phyloP scores from a whole-genome alignment of 2,888 invertebrate species.

The Gibbula magus region DNA sequence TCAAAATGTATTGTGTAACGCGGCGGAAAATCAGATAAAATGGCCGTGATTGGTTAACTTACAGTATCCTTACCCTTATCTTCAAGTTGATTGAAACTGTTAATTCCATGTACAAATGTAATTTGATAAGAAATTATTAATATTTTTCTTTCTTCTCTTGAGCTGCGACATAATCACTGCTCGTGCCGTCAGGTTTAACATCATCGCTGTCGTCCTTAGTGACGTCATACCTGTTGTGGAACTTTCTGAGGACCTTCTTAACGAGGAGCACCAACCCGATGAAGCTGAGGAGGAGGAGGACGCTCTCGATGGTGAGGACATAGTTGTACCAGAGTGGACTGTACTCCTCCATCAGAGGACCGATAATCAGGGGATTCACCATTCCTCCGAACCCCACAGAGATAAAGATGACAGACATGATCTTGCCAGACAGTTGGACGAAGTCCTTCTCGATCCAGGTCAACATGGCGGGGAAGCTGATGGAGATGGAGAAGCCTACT shows the following conservation, averaged over 20 bases:
- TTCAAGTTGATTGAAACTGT: too few relatives aligned
- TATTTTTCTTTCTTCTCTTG: too few relatives aligned
- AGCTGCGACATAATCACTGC: too few relatives aligned
- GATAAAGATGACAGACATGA: slow-evolving; percentile 4
- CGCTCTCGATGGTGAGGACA: not conserved
- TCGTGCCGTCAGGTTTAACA: too few relatives aligned
- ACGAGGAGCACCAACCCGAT: not conserved
- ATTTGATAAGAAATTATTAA: too few relatives aligned
- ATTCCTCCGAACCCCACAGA: slow-evolving; percentile 12
- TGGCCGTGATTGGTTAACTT: too few relatives aligned
- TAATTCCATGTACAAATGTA: too few relatives aligned
- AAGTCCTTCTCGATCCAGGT: slow-evolving; percentile 25
- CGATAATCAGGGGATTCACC: slow-evolving; percentile 14
- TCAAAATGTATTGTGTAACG: too few relatives aligned
- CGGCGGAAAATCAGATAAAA: too few relatives aligned
- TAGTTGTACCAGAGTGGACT: slow-evolving; percentile 22
- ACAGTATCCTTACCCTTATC: too few relatives aligned
- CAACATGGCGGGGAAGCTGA: slow-evolving; percentile 16
- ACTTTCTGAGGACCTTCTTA: not conserved
- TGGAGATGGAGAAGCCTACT: slow-evolving; percentile 1
- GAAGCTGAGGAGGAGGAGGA: slow-evolving; percentile 3
- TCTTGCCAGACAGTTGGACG: slow-evolving; percentile 16
- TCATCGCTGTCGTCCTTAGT: too few relatives aligned
- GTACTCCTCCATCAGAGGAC: slow-evolving; percentile 9
- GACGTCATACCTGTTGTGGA: not conserved